Evolutionary conservation across 2,113 vertebrate species (phyloP).

Genomic region (Microtus pennsylvanicus): DNA sequence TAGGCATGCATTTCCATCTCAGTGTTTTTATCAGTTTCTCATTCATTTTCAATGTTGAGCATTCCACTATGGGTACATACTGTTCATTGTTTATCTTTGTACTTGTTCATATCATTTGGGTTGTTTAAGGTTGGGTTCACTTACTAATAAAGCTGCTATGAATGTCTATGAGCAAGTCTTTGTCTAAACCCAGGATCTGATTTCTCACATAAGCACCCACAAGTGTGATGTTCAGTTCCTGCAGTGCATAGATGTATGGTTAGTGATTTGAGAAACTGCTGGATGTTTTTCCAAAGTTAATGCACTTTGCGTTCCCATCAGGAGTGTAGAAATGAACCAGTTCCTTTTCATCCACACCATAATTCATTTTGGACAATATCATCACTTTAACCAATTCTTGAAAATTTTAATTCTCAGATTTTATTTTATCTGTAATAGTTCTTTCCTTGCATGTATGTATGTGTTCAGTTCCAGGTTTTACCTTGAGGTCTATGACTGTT

Average conservation of each 20-base stretch:
- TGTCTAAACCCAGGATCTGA: neutral
- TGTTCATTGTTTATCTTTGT: neutral
- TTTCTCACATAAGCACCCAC: neutral
- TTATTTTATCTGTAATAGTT: neutral
- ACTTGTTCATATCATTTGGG: neutral
- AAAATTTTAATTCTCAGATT: neutral
- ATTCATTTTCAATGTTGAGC: neutral
- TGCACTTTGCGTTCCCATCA: neutral
- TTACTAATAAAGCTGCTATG: conserved; percentile 55
- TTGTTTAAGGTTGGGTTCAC: neutral
- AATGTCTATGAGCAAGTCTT: neutral
- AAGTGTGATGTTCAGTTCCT: neutral
- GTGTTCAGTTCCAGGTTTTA: neutral
- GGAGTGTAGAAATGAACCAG: neutral
- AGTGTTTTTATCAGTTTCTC: neutral
- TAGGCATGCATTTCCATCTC: neutral
- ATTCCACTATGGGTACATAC: neutral
- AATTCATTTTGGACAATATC: neutral
- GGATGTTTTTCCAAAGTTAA: neutral
- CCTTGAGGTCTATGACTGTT: neutral
- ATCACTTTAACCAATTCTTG: neutral
- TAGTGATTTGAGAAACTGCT: neutral
- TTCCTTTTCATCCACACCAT: neutral
- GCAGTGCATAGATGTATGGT: neutral
- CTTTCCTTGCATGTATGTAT: neutral